Evolutionary conservation across 2,888 invertebrate genomes (phyloP), one percentile per base, ranked within the genome.

Genomic region (Plagodis pulveraria): DNA sequence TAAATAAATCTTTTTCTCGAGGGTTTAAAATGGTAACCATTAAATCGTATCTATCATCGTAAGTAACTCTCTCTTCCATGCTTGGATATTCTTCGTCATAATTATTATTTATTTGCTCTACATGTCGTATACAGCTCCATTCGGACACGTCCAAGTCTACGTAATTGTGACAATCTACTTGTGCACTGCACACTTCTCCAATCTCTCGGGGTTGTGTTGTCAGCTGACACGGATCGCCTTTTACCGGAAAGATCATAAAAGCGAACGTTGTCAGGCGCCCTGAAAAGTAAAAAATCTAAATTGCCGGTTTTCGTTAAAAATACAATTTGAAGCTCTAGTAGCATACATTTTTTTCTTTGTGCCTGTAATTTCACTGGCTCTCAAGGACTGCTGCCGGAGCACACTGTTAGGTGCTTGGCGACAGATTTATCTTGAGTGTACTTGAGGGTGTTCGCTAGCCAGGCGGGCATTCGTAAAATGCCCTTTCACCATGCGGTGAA

Each of bases 41-140:
- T 12, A 58, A 58, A 12, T 46, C 6, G n/a, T 58, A 58, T 9
- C 35, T 45, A 5, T 53, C 35, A 35, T 58, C 53, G 41, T 58
- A 58, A 35, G 5, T 36, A 12, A 12, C 10, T n/a, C 1, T 46
- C 11, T 46, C 41, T 10, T 50, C 38, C 12, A 2, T 32, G 8
- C 40, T 40, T 2, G 5, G 10, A 22, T 53, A 49, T 7, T 41
- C 6, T 2, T 35, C n/a, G 33, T 49, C 11, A 12, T 45, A 10
- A 11, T 45, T 11, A 10, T 54, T 22, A 32, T 34, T 5, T 10
- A 9, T n/a, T 5, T 6, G 32, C 10, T 6, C 41, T 11, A 5
- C 22, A 6, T 55, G 50, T 33, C 33, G 42, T 47, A 59, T 59
- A 12, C 59, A 59, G 11, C 32, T n/a, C 59, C 54, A 59, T 47